These are phyloP conservation scores for Macrocentrus cingulum DNA, from an alignment of 1,140 invertebrate genomes.

Conservation along the genomic window DNA sequence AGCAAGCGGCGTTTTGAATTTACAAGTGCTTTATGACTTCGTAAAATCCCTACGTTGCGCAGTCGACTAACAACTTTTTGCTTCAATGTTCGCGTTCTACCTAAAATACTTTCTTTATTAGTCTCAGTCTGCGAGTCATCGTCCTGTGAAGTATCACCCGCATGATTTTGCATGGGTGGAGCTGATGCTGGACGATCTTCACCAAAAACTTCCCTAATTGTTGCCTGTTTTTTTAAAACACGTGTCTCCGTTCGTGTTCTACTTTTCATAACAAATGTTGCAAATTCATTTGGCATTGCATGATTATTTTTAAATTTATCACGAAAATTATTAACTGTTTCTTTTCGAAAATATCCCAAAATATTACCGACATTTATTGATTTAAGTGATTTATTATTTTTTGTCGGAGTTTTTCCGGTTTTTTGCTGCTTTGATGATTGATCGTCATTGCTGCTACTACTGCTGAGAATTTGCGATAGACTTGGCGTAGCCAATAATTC, in stretches of 20 bases:
- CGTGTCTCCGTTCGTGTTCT: conserved; percentile 76
- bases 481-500: conserved; percentile 66
- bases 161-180: conserved; percentile 59
- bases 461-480: conserved; percentile 40
- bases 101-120: conserved; percentile 31
- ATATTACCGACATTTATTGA: conserved; percentile 60
- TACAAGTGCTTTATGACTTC: conserved; percentile 62
- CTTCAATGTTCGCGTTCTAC: conserved; percentile 42
- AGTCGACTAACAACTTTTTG: conserved; percentile 61
- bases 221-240: conserved; percentile 73
- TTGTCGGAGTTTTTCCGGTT: conserved; percentile 58
- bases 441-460: conserved; percentile 45
- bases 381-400: conserved; percentile 57
- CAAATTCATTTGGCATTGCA: conserved; percentile 64
- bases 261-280: conserved; percentile 72
- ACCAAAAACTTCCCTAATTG: conserved; percentile 78
- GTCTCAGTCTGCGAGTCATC: conserved; percentile 53
- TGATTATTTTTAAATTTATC: conserved; percentile 69
- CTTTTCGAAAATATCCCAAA: conserved; percentile 69
- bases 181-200: conserved; percentile 70
- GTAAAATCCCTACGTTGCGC: conserved; percentile 61
- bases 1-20: conserved; percentile 60
- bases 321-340: conserved; percentile 70
- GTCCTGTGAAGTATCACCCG: conserved; percentile 48
- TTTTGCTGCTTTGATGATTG: conserved; percentile 33